These are phyloP conservation scores for Thunnus albacares DNA, from an alignment of 2,797 vertebrate genomes.

Conservation along the genomic window DNA sequence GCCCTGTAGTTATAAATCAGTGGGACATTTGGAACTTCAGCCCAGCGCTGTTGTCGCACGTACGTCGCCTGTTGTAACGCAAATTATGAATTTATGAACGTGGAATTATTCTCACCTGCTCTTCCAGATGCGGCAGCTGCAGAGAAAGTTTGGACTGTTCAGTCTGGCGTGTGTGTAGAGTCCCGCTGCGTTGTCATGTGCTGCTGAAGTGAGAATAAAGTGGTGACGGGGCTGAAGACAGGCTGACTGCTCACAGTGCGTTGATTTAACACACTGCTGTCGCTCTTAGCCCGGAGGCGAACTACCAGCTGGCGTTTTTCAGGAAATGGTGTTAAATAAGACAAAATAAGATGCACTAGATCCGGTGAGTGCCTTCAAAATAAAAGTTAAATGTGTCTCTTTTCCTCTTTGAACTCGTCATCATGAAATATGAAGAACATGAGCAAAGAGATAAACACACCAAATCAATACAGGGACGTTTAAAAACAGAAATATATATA, in stretches of 20 bases:
- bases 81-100: neutral
- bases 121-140: slow-evolving; percentile 11
- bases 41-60: neutral
- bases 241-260: neutral
- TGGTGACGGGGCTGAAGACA: neutral
- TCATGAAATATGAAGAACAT: neutral
- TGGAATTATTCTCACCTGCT: slow-evolving; percentile 47
- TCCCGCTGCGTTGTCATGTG: slow-evolving; percentile 4
- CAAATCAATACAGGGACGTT: no score
- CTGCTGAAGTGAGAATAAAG: neutral
- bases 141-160: slow-evolving; percentile 31
- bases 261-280: neutral
- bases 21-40: neutral
- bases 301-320: slow-evolving; percentile 25
- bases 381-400: slow-evolving; percentile 31
- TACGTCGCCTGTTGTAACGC: neutral
- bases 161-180: neutral
- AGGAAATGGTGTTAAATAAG: neutral
- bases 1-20: neutral
- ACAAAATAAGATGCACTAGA: fast-evolving
- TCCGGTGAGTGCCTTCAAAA: slow-evolving; percentile 58
- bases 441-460: neutral
- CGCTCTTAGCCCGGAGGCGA: slow-evolving; percentile 1
- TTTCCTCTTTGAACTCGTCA: no score
- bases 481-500: no score